Evolutionary conservation across 2,797 vertebrate genomes (phyloP).

Genomic region (Chromis chromis): DNA sequence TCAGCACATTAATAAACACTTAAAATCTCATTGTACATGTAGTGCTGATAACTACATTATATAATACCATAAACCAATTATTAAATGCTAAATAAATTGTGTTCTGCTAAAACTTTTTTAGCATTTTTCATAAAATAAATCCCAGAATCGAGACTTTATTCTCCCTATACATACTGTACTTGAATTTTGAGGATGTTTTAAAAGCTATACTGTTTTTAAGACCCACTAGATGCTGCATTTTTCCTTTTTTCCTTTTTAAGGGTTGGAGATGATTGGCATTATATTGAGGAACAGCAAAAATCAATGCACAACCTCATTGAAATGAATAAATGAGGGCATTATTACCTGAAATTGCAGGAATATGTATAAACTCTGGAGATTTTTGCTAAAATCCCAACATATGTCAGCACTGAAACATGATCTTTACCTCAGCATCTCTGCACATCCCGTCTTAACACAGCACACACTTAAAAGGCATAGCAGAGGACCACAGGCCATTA

Average conservation of each 20-base stretch:
- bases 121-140: too few relatives aligned
- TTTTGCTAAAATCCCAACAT: conserved; percentile 22
- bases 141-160: too few relatives aligned
- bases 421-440: conserved; percentile 48
- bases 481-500: conserved; percentile 68
- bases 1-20: background rate
- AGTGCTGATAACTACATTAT: background rate
- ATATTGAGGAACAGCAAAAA: background rate
- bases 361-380: background rate
- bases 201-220: background rate
- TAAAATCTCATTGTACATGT: background rate
- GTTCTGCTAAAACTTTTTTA: too few relatives aligned
- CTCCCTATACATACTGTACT: background rate
- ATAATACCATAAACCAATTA: too few relatives aligned
- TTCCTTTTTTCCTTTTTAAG: background rate
- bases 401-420: conserved; percentile 17
- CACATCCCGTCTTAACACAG: conserved; percentile 36
- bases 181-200: background rate
- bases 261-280: background rate
- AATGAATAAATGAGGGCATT: background rate
- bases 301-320: background rate
- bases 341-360: background rate
- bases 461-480: conserved; percentile 63
- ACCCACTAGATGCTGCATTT: background rate
- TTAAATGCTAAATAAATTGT: too few relatives aligned